Percentiles rank a stretch among this genome's conserved stretches.
phyloP scores from a whole-genome alignment of 2,113 vertebrate genomes.

The Lagopus muta region DNA sequence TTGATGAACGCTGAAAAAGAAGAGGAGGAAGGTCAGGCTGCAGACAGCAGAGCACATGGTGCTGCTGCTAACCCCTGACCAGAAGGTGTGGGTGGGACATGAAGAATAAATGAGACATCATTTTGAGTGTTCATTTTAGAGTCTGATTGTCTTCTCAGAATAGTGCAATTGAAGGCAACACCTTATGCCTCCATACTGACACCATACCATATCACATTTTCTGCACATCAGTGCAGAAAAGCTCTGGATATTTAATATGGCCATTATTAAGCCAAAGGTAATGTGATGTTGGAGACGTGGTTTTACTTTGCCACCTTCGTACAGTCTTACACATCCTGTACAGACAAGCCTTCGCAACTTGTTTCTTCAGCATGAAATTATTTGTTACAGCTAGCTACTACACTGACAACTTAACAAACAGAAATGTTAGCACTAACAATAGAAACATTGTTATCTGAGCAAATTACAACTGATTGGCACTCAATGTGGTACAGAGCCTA shows the following conservation, averaged over 20 bases:
- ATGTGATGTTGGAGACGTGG: fast-evolving
- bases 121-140: not conserved
- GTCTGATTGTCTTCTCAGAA: too few species aligned
- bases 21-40: not conserved
- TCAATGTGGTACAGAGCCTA: not conserved
- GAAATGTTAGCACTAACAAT: conserved; percentile 26
- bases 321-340: fast-evolving
- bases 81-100: not conserved
- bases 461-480: not conserved
- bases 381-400: not conserved
- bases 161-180: not conserved
- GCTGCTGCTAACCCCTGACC: not conserved
- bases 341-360: not conserved
- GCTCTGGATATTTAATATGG: not conserved
- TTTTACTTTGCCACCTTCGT: not conserved
- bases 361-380: not conserved
- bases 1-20: not conserved
- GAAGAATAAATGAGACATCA: too few species aligned
- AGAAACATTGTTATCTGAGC: conserved; percentile 6
- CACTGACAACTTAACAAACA: not conserved
- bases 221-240: not conserved
- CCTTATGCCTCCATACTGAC: not conserved
- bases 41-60: not conserved
- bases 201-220: not conserved
- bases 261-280: not conserved